Base-by-base conservation (phyloP, 2,888 invertebrate genomes). In the Aelia acuminata region DNA sequence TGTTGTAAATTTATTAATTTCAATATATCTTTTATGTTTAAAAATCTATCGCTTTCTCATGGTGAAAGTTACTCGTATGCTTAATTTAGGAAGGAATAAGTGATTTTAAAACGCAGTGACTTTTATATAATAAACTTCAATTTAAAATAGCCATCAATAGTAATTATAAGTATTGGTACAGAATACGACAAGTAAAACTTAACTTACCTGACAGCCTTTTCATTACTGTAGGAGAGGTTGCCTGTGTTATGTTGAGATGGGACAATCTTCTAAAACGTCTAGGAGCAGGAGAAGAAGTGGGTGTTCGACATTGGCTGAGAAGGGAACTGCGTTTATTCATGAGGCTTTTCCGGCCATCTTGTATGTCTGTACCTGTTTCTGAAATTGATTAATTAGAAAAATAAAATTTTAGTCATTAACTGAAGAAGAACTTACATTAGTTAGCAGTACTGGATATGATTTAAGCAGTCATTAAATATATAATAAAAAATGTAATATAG, bases 261-360 rank as follows among this genome's bases (percentile, higher is more conserved):
- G 39, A 75, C 3, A 22, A 75, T 39, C 75, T 75, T 22, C 75
- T 75, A 22, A 75, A 75, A 43, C 75, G 75, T 18, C 85, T 53
- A 7, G 85, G 35, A 43, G 57, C 63, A n/a, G 86, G 86, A 39
- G 57, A 63, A 1, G 57, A 35, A 57, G 43, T 39, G n/a, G 86
- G 86, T 26, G 86, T 86, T n/a, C 53, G 43, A 57, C 86, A 86
- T 26, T 86, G 86, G 43, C 86, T 86, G 1, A 86, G 63, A 86
- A 86, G 86, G 48, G 87, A 87, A n/a, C 20, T 75, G 7, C 87
- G 13, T 75, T 87, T 87, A n/a, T 48, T 80, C 31, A 80, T 35
- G 10, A 87, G 57, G 48, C 87, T 87, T 35, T 75, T 87, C 11
- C 87, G n/a, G 13, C 86, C 47, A 63, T 86, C 86, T 0, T n/a